These are phyloP conservation scores for Rotaria magnacalcarata DNA, from an alignment of 2,888 invertebrate species.

Conservation along the genomic window DNA sequence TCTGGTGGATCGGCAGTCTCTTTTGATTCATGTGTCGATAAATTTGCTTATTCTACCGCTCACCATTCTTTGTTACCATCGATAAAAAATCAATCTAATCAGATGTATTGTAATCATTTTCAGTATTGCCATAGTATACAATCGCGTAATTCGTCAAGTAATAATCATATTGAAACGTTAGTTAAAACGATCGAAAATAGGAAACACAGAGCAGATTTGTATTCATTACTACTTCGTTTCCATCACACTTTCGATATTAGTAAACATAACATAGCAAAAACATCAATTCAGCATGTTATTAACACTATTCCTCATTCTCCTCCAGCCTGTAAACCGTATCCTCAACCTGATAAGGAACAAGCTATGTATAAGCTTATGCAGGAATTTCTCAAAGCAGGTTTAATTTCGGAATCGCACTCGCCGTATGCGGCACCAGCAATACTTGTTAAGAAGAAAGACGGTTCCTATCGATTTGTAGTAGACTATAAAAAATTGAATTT, in stretches of 20 bases:
- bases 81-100: no score
- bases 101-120: no score
- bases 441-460: not conserved
- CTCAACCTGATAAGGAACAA: not conserved
- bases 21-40: not conserved
- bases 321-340: not conserved
- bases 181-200: not conserved
- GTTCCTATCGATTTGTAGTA: not conserved
- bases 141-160: no score
- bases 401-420: not conserved
- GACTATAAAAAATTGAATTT: not conserved
- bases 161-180: not conserved
- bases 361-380: not conserved
- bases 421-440: not conserved
- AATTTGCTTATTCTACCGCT: no score
- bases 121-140: no score
- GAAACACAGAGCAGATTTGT: accelerated
- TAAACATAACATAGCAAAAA: not conserved
- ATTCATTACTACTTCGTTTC: not conserved
- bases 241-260: not conserved
- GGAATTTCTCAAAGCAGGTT: not conserved
- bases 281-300: not conserved
- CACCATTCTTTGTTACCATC: no score
- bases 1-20: no score
- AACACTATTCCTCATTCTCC: not conserved